phyloP scores from a whole-genome alignment of 2,113 vertebrate species.

The Axis porcinus region DNA sequence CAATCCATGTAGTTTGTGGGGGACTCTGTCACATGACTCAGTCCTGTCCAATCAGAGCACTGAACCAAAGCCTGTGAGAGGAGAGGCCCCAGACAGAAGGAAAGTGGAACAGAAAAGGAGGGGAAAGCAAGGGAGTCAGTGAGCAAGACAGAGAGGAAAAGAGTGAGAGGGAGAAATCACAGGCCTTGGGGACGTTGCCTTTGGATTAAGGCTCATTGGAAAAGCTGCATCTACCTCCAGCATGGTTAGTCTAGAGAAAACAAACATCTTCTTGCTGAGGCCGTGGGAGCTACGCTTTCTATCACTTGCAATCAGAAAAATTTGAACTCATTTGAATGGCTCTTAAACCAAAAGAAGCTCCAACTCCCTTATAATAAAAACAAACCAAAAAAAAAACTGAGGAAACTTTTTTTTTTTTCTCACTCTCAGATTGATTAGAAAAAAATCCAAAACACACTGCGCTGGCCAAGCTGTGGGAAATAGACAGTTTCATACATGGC shows the following conservation, averaged over 20 bases:
- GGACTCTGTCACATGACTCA: neutral
- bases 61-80: neutral
- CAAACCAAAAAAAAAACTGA: neutral
- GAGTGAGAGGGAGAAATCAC: neutral
- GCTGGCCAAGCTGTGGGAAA: neutral
- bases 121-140: neutral
- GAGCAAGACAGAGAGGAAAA: neutral
- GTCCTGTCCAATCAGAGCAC: neutral
- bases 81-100: neutral
- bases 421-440: neutral
- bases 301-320: neutral
- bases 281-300: neutral
- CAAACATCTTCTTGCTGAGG: neutral
- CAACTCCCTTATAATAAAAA: neutral
- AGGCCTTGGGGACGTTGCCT: neutral
- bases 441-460: constrained; percentile 15
- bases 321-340: neutral
- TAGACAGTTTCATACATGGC: neutral
- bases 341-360: neutral
- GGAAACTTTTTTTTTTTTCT: neutral
- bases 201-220: neutral
- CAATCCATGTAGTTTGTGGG: neutral
- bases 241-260: neutral
- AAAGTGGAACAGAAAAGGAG: neutral
- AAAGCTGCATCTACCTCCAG: neutral